Base-by-base conservation (phyloP, 2,113 vertebrate genomes). In the Parus major region DNA sequence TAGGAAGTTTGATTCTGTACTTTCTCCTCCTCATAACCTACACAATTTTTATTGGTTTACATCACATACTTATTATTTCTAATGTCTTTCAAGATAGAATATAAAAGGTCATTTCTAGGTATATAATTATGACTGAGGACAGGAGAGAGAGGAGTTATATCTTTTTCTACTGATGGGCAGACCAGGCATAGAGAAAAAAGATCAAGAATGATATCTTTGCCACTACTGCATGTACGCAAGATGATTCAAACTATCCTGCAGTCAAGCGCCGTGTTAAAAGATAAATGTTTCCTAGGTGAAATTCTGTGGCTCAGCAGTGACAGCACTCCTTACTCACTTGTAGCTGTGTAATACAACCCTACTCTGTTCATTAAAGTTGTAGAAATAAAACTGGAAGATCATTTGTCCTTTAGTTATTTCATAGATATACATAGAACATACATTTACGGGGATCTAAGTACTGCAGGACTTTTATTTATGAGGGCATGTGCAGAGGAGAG, bases 31-130 rank as follows among this genome's bases (percentile, higher is more conserved):
- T 64, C 46, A n/a, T 60, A 93, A 72, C 19, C 36, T 56, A 29
- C 36, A 91, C 46, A 86, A 81, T 29, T 44, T 88, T 68, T 60
- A 49, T 50, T 50, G 22, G 7, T 78, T 82, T 88, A 56, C 0
- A 1, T 76, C 56, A 91, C 19, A 84, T 10, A 31, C 16, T 49
- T 76, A 53, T 36, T 83, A 42, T 71, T 79, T 78, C 18, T 33
- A 84, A 14, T 60, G 72, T 57, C 65, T 79, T 92, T 95, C 83
- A 76, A 84, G 69, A 71, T 7, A 79, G 22, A 23, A 41, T 64
- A 72, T 60, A 71, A 92, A 91, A 96, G 91, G 86, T 93, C 73
- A 82, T 90, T 85, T 31, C n/a, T 89, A 20, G 22, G 36, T 87
- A 71, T 76, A 61, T 92, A 84, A 31, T 86, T 87, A 47, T 79